These are phyloP conservation scores for Melospiza melodia DNA, from an alignment of 2,113 vertebrate species.

Conservation along the genomic window DNA sequence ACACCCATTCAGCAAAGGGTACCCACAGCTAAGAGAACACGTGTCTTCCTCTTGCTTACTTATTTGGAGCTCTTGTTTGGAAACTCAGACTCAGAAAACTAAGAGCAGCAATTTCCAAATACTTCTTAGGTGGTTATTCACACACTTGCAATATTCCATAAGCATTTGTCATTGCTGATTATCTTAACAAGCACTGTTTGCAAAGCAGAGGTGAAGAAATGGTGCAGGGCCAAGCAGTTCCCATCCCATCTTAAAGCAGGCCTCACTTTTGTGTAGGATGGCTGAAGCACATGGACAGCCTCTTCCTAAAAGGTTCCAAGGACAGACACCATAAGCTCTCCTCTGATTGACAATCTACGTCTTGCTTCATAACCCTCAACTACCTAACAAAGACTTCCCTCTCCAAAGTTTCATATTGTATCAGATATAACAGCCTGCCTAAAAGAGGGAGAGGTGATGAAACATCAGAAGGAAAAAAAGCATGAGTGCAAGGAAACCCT, in stretches of 20 bases:
- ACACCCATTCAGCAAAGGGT: background rate
- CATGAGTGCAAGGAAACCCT: background rate
- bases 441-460: background rate
- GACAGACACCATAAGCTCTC: background rate
- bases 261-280: background rate
- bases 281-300: background rate
- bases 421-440: background rate
- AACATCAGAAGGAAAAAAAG: background rate
- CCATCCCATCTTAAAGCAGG: background rate
- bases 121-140: background rate
- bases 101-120: constrained; percentile 14
- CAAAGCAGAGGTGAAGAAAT: background rate
- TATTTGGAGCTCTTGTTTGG: background rate
- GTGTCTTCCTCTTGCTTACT: background rate
- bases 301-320: background rate
- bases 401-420: background rate
- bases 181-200: background rate
- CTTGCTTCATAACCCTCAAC: background rate
- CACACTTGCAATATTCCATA: background rate
- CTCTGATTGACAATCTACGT: background rate
- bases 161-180: background rate
- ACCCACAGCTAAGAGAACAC: background rate
- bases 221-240: background rate
- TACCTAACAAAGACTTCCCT: background rate
- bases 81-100: background rate